Base-by-base conservation (phyloP, 2,888 invertebrate genomes). In the Ditula angustiorana region DNA sequence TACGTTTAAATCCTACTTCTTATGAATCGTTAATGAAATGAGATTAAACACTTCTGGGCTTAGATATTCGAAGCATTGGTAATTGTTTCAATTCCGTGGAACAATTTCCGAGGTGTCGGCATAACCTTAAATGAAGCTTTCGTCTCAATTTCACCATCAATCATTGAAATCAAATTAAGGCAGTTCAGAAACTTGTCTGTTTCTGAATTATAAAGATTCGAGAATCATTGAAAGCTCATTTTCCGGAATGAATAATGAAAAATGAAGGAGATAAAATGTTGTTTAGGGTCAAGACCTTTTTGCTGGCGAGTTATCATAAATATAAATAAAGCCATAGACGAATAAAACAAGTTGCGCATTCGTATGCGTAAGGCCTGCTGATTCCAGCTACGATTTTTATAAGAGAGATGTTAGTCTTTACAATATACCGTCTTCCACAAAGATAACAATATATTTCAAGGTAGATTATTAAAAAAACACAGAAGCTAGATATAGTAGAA, bases 101-200 rank as follows among this genome's bases (percentile, higher is more conserved):
- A 23, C 35, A 47, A 47, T 26, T 37, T 24, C 19, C 23, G 21
- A 61, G 47, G 47, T 37, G 41, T 60, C 41, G 10, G 26, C 35
- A 19, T 47, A 16, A 46, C 24, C 23, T 35, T 41, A 41, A 16
- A 41, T 10, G 10, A 19, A 33, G n/a, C n/a, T 26, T 41, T 21
- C 30, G 21, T 30, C 21, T 19, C 19, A 24, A 52, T 49, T 26
- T n/a, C 11, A n/a, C 3, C 49, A 57, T 57, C 57, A 57, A 57
- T 62, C 62, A 57, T 56, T 30, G 10, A 21, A 62, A 62, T 57
- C 47, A 50, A 57, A 62, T 62, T 50, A 57, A 57, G 26, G 28
- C 35, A 24, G 24, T 62, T 49, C 5, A 37, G 35, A 56, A 49
- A 50, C 57, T 57, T 41, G 37, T 41, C 41, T 49, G 30, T 16